Conservation (phyloP, 2,888 invertebrate genomes). For the Carcina quercana region DNA sequence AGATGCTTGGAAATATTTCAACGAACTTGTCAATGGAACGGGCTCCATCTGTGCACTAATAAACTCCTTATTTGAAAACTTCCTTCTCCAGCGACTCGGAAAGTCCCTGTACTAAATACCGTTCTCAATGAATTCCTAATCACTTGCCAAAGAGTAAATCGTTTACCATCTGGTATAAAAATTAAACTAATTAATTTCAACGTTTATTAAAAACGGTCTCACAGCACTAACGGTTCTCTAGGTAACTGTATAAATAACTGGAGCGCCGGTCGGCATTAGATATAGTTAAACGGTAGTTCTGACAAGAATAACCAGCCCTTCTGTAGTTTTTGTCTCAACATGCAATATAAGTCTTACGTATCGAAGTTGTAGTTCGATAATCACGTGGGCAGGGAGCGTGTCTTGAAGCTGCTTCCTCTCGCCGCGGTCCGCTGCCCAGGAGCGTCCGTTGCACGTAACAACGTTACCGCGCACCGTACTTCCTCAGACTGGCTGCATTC, state of each 20-base stretch:
- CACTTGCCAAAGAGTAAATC: conserved; percentile 7
- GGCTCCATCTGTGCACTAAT: conserved; percentile 4
- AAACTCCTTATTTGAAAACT: conserved; percentile 5
- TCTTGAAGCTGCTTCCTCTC: conserved; percentile 21
- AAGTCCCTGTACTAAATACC: too few species aligned
- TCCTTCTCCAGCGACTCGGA: conserved; percentile 7
- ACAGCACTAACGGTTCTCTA: conserved; percentile 20
- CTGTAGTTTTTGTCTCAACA: conserved; percentile 7
- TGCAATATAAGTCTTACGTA: conserved; percentile 1
- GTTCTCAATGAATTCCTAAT: conserved; percentile 4
- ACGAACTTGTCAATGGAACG: too few species aligned
- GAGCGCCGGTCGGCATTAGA: conserved; percentile 18
- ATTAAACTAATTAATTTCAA: conserved; percentile 16
- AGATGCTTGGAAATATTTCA: too few species aligned
- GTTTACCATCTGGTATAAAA: conserved; percentile 12
- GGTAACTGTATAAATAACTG: conserved; percentile 19
- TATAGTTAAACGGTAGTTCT: conserved; percentile 9
- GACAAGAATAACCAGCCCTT: conserved; percentile 10
- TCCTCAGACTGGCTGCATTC: conserved; percentile 16
- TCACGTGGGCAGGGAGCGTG: conserved; percentile 34
- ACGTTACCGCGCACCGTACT: conserved; percentile 28
- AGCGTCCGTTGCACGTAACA: conserved; percentile 36
- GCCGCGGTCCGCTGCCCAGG: conserved; percentile 39
- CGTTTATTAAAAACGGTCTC: conserved; percentile 15
- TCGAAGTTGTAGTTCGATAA: conserved; percentile 11